These are phyloP conservation scores for Tapera naevia DNA, from an alignment of 2,797 vertebrate species.

Conservation along the genomic window DNA sequence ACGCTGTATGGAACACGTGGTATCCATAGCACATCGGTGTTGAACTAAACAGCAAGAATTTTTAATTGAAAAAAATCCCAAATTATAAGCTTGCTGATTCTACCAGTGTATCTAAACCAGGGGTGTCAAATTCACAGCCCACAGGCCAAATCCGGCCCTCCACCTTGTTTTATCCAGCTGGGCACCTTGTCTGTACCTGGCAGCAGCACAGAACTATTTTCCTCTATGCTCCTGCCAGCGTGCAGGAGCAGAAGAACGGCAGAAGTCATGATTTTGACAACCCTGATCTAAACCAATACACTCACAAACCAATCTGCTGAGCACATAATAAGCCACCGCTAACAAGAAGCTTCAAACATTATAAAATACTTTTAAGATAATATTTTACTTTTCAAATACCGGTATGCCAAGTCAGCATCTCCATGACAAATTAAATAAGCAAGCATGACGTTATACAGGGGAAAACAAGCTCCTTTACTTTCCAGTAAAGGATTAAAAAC, in stretches of 20 bases:
- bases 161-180: no score
- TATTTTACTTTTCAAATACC: not conserved
- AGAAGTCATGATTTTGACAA: no score
- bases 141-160: no score
- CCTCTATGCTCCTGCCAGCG: no score
- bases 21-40: not conserved
- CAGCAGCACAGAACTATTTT: no score
- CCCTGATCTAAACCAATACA: not conserved
- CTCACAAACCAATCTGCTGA: not conserved
- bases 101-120: not conserved
- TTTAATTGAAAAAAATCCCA: not conserved
- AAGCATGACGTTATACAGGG: not conserved
- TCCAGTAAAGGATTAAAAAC: not conserved
- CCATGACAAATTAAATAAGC: not conserved
- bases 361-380: not conserved
- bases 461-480: not conserved
- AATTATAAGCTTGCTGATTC: not conserved
- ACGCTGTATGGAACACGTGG: rapidly evolving
- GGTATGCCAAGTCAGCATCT: not conserved
- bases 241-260: no score
- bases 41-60: not conserved
- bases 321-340: not conserved
- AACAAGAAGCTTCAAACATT: not conserved
- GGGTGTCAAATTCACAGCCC: no score
- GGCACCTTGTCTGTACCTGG: no score